phyloP scores from a whole-genome alignment of 1,140 invertebrate genomes.

The Grapholita molesta region DNA sequence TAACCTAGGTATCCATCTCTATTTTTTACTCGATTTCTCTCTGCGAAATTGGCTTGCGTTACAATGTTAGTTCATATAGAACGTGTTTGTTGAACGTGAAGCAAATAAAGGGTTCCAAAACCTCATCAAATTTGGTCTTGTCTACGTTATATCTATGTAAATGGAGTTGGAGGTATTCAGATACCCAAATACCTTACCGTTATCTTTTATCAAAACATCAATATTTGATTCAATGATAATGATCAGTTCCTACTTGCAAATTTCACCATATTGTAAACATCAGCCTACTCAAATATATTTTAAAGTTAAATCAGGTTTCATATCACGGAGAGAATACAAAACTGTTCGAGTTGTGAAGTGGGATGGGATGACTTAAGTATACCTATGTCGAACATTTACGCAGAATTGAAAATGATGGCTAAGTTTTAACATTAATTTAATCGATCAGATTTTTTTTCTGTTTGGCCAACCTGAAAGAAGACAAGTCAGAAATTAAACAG shows the following conservation, averaged over 20 bases:
- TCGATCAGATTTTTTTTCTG: no score
- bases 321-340: neutral
- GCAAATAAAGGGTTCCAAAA: neutral
- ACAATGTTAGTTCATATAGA: neutral
- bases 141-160: neutral
- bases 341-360: neutral
- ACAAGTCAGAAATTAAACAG: no score
- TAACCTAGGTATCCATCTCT: neutral
- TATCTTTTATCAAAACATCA: constrained; percentile 16
- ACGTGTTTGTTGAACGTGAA: neutral
- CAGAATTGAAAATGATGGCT: no score
- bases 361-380: neutral
- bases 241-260: constrained; percentile 11
- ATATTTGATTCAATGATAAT: constrained; percentile 14
- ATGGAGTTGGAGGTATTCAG: constrained; percentile 1
- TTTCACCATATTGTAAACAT: constrained; percentile 1
- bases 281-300: neutral
- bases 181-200: constrained; percentile 1
- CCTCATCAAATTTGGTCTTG: neutral
- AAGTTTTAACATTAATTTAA: no score
- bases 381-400: no score
- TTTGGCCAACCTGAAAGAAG: no score
- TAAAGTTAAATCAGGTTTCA: constrained; percentile 3
- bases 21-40: neutral
- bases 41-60: neutral